Percentiles rank a stretch among this genome's conserved stretches.
Evolutionary conservation across 2,888 invertebrate genomes (phyloP).

Genomic region (Metacarcinus magister): DNA sequence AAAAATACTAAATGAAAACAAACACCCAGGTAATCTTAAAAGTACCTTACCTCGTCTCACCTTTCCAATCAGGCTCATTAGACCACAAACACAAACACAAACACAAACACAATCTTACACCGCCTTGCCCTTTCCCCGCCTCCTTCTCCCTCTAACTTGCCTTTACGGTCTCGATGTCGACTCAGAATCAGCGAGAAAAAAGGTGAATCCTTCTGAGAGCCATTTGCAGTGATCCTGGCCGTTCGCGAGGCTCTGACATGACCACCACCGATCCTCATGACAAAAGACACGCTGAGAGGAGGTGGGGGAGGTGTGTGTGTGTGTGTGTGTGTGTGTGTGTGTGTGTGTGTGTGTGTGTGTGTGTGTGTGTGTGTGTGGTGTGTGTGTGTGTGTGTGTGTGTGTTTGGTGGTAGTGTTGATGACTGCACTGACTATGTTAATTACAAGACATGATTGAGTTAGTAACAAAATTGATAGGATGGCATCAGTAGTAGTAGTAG

Average conservation of each 20-base stretch:
- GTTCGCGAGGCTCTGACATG: not conserved
- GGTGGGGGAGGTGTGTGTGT: not conserved
- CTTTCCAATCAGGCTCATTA: slow-evolving; percentile 4
- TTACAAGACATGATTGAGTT: not conserved
- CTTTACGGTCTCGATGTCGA: not conserved
- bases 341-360: not conserved
- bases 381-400: too few relatives aligned
- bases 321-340: not conserved
- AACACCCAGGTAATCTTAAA: not conserved
- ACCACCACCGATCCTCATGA: not conserved
- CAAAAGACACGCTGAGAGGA: not conserved
- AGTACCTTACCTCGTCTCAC: not conserved
- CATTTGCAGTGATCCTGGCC: not conserved
- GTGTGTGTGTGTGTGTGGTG: too few relatives aligned
- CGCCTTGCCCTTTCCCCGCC: not conserved
- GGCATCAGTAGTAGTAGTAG: not conserved
- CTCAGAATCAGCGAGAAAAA: not conserved
- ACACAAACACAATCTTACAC: not conserved
- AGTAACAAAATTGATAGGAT: not conserved
- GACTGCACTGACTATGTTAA: too few relatives aligned
- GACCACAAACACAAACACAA: not conserved
- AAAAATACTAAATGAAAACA: not conserved
- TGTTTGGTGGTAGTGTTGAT: too few relatives aligned
- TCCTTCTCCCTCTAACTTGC: not conserved
- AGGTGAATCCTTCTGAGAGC: not conserved